Evolutionary conservation across 1,140 invertebrate genomes (phyloP).

Genomic region (Pentalonia nigronervosa): DNA sequence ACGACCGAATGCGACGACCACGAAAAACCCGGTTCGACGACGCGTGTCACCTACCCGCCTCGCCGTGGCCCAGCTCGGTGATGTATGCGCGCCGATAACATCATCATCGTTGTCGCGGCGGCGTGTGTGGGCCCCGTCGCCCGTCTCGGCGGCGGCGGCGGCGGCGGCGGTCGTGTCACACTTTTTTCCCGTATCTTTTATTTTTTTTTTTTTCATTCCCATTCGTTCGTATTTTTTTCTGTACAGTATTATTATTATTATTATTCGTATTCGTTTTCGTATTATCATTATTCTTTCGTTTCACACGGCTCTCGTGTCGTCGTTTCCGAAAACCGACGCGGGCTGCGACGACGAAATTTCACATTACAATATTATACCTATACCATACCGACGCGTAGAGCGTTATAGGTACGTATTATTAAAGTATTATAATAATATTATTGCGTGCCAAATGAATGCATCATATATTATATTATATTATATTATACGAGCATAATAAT

Average conservation of each 20-base stretch:
- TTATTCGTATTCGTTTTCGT: background rate
- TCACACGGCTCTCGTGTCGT: slow-evolving; percentile 2
- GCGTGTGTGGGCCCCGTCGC: slow-evolving; percentile 26
- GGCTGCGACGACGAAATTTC: slow-evolving; percentile 10
- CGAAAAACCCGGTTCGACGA: slow-evolving; percentile 46
- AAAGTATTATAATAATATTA: background rate
- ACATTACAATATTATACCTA: background rate
- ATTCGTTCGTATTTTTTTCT: background rate
- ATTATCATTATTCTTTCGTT: background rate
- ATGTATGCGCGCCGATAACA: slow-evolving; percentile 47
- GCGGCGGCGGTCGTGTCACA: background rate
- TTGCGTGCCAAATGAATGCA: background rate
- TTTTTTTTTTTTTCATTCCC: background rate
- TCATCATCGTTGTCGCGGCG: slow-evolving; percentile 41
- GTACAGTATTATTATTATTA: background rate
- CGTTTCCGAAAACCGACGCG: background rate
- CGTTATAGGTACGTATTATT: too few relatives aligned
- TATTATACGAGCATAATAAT: background rate
- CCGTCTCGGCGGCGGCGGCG: background rate
- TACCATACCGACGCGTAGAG: too few relatives aligned
- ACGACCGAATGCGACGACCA: background rate
- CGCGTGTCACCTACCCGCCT: slow-evolving; percentile 29
- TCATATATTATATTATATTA: background rate
- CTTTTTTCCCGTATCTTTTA: background rate
- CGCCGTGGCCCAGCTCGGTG: background rate